Evolutionary conservation across 2,113 vertebrate species (phyloP).

Genomic region (Phrynosoma blainvillii): DNA sequence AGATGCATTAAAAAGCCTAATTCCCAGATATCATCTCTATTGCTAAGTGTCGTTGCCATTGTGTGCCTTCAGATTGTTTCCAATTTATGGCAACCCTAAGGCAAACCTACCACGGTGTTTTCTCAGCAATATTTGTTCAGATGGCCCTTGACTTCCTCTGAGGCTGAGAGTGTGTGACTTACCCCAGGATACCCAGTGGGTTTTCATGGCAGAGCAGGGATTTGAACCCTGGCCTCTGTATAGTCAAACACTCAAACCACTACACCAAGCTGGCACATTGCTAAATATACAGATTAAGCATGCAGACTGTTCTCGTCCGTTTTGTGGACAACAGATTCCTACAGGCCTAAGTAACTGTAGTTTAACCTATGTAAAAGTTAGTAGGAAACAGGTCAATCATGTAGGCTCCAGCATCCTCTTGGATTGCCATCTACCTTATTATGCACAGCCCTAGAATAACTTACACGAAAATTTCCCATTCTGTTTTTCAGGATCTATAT

Average conservation of each 20-base stretch:
- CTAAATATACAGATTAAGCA: not conserved
- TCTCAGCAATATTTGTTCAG: no score
- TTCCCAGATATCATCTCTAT: not conserved
- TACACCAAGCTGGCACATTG: no score
- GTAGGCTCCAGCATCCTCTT: not conserved
- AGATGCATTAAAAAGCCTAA: not conserved
- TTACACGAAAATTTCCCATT: not conserved
- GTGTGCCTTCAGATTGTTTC: no score
- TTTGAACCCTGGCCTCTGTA: no score
- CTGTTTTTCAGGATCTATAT: not conserved
- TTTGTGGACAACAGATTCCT: not conserved
- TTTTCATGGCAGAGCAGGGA: no score
- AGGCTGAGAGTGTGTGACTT: no score
- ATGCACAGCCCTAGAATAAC: not conserved
- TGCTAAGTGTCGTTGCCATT: not conserved
- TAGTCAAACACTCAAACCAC: no score
- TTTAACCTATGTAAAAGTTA: not conserved
- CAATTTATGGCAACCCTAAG: no score
- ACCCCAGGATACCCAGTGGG: no score
- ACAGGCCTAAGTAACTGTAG: not conserved
- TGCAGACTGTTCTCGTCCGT: not conserved
- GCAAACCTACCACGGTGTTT: no score
- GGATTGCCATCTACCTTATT: not conserved
- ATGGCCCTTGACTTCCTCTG: no score
- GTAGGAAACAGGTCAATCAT: not conserved